These are phyloP conservation scores for Andrena praecox DNA, from an alignment of 2,888 invertebrate genomes.

Conservation along the genomic window DNA sequence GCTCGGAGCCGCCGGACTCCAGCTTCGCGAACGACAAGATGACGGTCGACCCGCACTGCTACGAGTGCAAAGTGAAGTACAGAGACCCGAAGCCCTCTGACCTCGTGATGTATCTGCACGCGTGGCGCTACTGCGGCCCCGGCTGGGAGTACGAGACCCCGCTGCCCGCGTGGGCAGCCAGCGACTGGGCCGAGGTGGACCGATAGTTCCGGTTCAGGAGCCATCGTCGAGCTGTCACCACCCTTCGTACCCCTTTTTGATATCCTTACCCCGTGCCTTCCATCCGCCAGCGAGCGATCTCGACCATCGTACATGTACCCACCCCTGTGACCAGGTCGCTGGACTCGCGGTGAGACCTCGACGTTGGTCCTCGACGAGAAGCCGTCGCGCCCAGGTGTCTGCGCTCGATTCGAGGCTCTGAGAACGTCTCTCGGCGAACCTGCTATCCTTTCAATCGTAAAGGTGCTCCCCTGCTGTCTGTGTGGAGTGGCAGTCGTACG, in stretches of 20 bases:
- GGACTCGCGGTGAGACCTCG: constrained; percentile 56
- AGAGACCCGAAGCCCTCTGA: constrained; percentile 96
- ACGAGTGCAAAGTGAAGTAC: constrained; percentile 96
- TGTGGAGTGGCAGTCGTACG: too few species aligned
- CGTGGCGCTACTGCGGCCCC: constrained; percentile 97
- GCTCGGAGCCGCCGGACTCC: constrained; percentile 90
- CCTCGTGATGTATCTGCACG: constrained; percentile 98
- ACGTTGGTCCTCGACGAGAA: constrained; percentile 35
- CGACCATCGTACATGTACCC: constrained; percentile 70
- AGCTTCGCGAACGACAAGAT: constrained; percentile 90
- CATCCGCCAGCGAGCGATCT: constrained; percentile 78
- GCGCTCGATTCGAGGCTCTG: constrained; percentile 28
- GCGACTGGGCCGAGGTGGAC: constrained; percentile 92
- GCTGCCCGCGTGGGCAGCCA: constrained; percentile 96
- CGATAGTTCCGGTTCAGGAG: constrained; percentile 79
- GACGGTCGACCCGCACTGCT: constrained; percentile 94
- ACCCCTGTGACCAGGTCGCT: constrained; percentile 60
- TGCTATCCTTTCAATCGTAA: too few species aligned
- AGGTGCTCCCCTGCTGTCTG: too few species aligned
- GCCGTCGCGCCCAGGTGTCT: constrained; percentile 21
- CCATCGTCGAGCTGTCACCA: constrained; percentile 52
- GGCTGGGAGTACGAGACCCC: constrained; percentile 98
- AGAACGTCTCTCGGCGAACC: constrained; percentile 5
- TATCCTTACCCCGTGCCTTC: constrained; percentile 84
- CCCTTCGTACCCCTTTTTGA: constrained; percentile 68